phyloP scores from a whole-genome alignment of 2,888 invertebrate genomes.

The Trachelus tabidus region DNA sequence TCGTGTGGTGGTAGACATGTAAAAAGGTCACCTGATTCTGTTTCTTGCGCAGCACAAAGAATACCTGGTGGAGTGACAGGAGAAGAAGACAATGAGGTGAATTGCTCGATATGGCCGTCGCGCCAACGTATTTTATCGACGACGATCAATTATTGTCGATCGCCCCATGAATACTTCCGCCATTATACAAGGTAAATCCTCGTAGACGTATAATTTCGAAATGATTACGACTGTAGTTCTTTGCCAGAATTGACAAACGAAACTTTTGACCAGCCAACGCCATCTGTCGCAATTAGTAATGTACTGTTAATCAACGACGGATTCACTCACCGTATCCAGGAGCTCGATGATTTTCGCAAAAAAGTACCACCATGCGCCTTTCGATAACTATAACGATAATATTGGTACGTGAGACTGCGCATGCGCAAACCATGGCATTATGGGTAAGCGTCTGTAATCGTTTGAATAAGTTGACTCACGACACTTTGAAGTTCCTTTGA shows the following conservation, averaged over 20 bases:
- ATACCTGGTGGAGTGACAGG: slow-evolving; percentile 64
- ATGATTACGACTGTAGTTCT: background rate
- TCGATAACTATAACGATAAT: slow-evolving; percentile 64
- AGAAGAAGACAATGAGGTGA: slow-evolving; percentile 36
- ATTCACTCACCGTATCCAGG: slow-evolving; percentile 69
- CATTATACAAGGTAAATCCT: background rate
- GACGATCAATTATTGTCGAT: slow-evolving; percentile 5
- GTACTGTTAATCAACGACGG: background rate
- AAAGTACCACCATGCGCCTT: slow-evolving; percentile 71
- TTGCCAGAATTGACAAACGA: background rate
- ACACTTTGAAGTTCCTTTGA: background rate
- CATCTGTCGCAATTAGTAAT: background rate
- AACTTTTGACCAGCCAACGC: background rate
- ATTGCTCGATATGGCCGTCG: background rate
- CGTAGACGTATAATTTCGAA: background rate
- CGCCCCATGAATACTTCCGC: background rate
- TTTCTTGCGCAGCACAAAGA: slow-evolving; percentile 72
- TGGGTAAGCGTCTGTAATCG: background rate
- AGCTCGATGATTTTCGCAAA: slow-evolving; percentile 72
- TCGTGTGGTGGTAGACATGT: slow-evolving; percentile 72
- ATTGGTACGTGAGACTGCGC: background rate
- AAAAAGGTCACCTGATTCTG: slow-evolving; percentile 70
- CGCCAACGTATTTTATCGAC: background rate
- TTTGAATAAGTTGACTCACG: background rate
- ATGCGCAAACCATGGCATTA: background rate